phyloP scores from a whole-genome alignment of 2,113 vertebrate species.

The Spilogale gracilis region DNA sequence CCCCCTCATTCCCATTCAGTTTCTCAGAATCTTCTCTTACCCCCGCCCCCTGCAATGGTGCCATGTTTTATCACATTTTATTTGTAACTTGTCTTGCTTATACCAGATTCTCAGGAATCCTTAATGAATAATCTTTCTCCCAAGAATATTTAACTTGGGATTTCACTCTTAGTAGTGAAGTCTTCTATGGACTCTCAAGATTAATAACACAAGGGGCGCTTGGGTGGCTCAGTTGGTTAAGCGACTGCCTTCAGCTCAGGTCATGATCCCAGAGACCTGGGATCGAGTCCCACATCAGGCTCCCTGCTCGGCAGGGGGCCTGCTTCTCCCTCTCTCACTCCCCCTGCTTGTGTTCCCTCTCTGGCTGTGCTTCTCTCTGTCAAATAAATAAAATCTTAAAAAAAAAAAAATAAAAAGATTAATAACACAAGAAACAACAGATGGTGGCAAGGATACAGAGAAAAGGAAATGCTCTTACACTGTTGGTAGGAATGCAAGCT shows the following conservation, averaged over 20 bases:
- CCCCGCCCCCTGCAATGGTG: neutral
- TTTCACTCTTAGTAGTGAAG: neutral
- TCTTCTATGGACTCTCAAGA: neutral
- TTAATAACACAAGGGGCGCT: neutral
- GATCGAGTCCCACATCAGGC: no score
- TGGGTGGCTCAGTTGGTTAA: no score
- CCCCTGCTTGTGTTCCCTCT: no score
- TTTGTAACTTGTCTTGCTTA: neutral
- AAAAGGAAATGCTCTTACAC: neutral
- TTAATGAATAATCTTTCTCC: neutral
- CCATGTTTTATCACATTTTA: neutral
- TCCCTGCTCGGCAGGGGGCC: no score
- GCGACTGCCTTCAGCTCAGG: no score
- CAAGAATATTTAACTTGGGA: neutral
- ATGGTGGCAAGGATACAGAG: neutral
- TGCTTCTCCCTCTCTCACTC: no score
- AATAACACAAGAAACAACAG: neutral
- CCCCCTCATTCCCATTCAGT: neutral
- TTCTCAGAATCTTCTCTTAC: neutral
- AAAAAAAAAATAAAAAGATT: neutral
- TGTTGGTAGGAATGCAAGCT: neutral
- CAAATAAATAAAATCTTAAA: no score
- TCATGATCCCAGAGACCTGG: no score
- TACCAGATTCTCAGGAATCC: neutral
- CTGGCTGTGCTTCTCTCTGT: no score